Base-by-base conservation (phyloP, 2,113 vertebrate genomes). In the Calyptommatus sinebrachiatus region DNA sequence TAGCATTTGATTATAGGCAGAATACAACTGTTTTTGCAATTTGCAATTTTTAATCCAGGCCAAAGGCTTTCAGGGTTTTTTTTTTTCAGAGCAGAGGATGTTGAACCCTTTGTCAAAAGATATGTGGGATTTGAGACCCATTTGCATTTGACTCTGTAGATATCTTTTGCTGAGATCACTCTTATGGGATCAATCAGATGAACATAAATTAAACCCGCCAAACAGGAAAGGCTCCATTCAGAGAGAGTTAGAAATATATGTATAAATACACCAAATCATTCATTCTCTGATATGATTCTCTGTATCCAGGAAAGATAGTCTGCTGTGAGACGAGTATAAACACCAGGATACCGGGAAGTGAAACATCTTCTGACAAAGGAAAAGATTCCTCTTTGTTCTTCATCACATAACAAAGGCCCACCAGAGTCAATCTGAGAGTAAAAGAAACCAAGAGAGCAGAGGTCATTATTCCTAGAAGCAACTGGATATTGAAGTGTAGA, bases 341-440 rank as follows among this genome's bases (percentile, higher is more conserved):
- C 0, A 0, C 95, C 94, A 1, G 94, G 93, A 2, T 69, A 4
- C 21, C 8, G 45, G 22, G 10, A 26, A 7, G 0, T 0, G 18
- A 89, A 91, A 8, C 95, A 95, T 5, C 0, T 85, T 0, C 26
- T 71, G 28, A 95, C 93, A 6, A 94, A 95, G 0, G 92, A 5
- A 31, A 92, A 86, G 65, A 95, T 80, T 26, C 94, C 95, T 81
- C 12, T 91, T 81, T 93, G 76, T 20, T 1, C 6, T 0, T 79
- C 66, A 0, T 85, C 35, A 12, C 95, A 96, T 67, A 88, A 84
- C 80, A 96, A 81, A 81, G 94, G 95, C 71, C 93, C 87, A 0
- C 94, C 94, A 35, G 91, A 92, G 83, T 96, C 93, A 20, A 94
- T 94, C 94, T 96, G 80, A 29, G 16, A 22, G 24, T 63, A 35